Evolutionary conservation across 2,888 invertebrate species (phyloP).

Genomic region (Acanthopleura granulata): DNA sequence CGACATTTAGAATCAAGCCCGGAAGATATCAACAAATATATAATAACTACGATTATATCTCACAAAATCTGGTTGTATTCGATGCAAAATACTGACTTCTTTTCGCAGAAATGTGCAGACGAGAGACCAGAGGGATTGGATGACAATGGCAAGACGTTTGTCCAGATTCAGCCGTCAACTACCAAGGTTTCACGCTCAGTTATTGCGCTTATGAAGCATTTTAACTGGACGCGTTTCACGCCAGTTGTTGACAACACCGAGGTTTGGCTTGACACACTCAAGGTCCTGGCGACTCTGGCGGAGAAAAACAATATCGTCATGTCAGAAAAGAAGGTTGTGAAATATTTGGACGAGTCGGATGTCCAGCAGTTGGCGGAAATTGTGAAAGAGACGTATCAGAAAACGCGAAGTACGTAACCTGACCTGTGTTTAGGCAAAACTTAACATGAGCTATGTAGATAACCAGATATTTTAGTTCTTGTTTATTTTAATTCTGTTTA

Average conservation of each 20-base stretch:
- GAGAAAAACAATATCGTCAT: conserved; percentile 9
- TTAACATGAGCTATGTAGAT: too few relatives aligned
- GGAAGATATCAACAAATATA: too few relatives aligned
- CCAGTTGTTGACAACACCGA: conserved; percentile 79
- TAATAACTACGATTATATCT: too few relatives aligned
- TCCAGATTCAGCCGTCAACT: conserved; percentile 89
- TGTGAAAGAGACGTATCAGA: conserved; percentile 4
- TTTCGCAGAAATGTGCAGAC: conserved; percentile 87
- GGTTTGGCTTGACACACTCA: conserved; percentile 72
- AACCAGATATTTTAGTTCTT: too few relatives aligned
- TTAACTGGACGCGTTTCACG: conserved; percentile 89
- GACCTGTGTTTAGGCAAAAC: too few relatives aligned
- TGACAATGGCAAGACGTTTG: conserved; percentile 77
- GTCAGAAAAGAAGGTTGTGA: neutral
- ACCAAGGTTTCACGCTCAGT: conserved; percentile 93
- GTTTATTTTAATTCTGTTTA: too few relatives aligned
- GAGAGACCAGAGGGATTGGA: conserved; percentile 76
- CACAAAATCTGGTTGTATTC: too few relatives aligned
- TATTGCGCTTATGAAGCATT: conserved; percentile 83
- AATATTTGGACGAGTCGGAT: conserved; percentile 5
- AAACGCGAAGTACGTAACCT: conserved; percentile 11
- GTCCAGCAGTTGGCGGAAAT: neutral
- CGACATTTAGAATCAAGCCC: too few relatives aligned
- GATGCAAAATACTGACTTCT: conserved; percentile 18
- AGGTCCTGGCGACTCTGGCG: conserved; percentile 75